Evolutionary conservation across 2,888 invertebrate genomes (phyloP).

Genomic region (Melikaiella ostensackeni): DNA sequence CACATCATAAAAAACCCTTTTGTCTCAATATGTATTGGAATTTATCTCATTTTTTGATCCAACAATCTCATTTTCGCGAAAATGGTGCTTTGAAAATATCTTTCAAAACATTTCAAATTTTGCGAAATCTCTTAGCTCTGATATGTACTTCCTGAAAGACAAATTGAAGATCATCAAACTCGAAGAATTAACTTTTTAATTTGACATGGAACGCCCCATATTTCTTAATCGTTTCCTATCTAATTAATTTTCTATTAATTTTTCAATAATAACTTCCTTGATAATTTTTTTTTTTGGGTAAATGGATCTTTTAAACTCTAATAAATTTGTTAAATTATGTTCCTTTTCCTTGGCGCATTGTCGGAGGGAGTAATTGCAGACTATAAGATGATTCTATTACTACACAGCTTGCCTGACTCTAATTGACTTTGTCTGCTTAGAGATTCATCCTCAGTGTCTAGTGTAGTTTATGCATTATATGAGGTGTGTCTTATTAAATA

Average conservation of each 20-base stretch:
- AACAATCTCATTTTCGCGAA: too few relatives aligned
- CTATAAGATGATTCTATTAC: not conserved
- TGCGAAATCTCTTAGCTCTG: too few relatives aligned
- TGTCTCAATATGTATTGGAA: too few relatives aligned
- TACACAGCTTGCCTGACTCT: conserved; percentile 20
- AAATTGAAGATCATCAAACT: too few relatives aligned
- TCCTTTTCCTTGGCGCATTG: not conserved
- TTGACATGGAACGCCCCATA: too few relatives aligned
- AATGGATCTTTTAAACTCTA: not conserved
- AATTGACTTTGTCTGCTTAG: conserved; percentile 23
- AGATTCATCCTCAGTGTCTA: conserved; percentile 3
- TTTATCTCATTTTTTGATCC: too few relatives aligned
- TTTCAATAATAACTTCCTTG: not conserved
- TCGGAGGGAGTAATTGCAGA: not conserved
- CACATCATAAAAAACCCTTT: too few relatives aligned
- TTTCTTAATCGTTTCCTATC: not conserved
- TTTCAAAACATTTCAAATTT: too few relatives aligned
- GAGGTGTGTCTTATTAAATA: too few relatives aligned
- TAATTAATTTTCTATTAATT: not conserved
- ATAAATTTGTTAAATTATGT: not conserved
- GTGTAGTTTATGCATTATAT: conserved; percentile 16
- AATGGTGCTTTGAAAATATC: too few relatives aligned
- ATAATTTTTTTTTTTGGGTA: not conserved
- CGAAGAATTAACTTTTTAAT: too few relatives aligned
- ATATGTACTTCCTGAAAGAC: too few relatives aligned